Evolutionary conservation across 2,888 invertebrate genomes (phyloP).

Genomic region (Diloba caeruleocephala): DNA sequence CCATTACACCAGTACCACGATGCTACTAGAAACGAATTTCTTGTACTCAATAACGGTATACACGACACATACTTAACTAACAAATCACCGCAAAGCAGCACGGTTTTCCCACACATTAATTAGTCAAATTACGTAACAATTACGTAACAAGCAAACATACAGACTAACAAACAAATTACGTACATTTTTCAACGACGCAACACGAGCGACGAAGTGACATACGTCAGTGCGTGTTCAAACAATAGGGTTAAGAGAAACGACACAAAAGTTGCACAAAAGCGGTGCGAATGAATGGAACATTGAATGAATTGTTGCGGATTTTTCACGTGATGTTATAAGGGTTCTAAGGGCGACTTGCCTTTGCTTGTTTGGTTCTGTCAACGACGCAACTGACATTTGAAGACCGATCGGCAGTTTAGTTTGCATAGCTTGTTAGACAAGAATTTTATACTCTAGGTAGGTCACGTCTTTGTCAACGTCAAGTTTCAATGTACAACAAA

Average conservation of each 20-base stretch:
- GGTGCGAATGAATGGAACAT: constrained; percentile 34
- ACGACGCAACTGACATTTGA: constrained; percentile 19
- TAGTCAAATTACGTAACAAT: constrained; percentile 46
- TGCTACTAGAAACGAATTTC: not conserved
- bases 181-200: constrained; percentile 48
- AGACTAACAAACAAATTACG: constrained; percentile 43
- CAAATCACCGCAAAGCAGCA: constrained; percentile 28
- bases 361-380: constrained; percentile 9
- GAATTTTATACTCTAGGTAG: too few relatives aligned
- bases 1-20: too few relatives aligned
- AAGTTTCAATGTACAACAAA: too few relatives aligned
- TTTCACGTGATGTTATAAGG: constrained; percentile 16
- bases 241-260: constrained; percentile 37
- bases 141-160: constrained; percentile 38
- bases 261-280: too few relatives aligned
- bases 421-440: not conserved
- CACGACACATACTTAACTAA: constrained; percentile 11
- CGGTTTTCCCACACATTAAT: constrained; percentile 47
- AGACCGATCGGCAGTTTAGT: not conserved
- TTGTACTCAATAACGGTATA: constrained; percentile 17
- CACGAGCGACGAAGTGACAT: constrained; percentile 43
- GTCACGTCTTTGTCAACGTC: too few relatives aligned
- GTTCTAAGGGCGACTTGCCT: not conserved
- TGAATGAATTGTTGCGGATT: constrained; percentile 38
- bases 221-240: constrained; percentile 33